Conservation (phyloP, 2,888 invertebrate genomes). For the Gerris lacustris region DNA sequence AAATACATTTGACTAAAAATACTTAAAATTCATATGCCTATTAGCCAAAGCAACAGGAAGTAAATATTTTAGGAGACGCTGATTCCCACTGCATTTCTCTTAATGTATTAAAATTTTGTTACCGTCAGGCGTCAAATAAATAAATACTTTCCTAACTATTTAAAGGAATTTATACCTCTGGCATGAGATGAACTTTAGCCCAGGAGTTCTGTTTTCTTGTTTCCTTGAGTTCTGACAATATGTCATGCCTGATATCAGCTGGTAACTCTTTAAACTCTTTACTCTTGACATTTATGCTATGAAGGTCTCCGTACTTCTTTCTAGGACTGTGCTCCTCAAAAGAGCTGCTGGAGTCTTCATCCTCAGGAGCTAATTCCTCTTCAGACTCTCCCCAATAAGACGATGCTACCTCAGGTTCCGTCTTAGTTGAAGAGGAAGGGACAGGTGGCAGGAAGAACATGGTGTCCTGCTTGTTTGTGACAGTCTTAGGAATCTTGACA, state of each 20-base stretch:
- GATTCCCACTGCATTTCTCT: too few relatives aligned
- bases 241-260: slow-evolving; percentile 81
- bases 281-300: slow-evolving; percentile 67
- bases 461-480: slow-evolving; percentile 24
- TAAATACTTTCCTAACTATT: too few relatives aligned
- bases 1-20: too few relatives aligned
- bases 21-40: too few relatives aligned
- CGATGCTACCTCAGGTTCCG: neutral
- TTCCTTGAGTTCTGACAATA: slow-evolving; percentile 80
- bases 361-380: slow-evolving; percentile 8
- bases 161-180: slow-evolving; percentile 41
- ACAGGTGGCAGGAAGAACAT: slow-evolving; percentile 52
- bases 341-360: slow-evolving; percentile 15
- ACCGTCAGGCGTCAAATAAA: too few relatives aligned
- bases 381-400: neutral
- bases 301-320: slow-evolving; percentile 45
- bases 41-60: too few relatives aligned
- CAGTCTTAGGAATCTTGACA: slow-evolving; percentile 22
- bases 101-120: too few relatives aligned
- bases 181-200: slow-evolving; percentile 72
- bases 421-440: slow-evolving; percentile 23
- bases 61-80: too few relatives aligned
- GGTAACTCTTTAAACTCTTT: slow-evolving; percentile 68
- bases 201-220: slow-evolving; percentile 82
- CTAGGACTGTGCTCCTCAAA: slow-evolving; percentile 25